These are phyloP conservation scores for Rhagonycha lutea DNA, from an alignment of 2,888 invertebrate genomes.

Conservation along the genomic window DNA sequence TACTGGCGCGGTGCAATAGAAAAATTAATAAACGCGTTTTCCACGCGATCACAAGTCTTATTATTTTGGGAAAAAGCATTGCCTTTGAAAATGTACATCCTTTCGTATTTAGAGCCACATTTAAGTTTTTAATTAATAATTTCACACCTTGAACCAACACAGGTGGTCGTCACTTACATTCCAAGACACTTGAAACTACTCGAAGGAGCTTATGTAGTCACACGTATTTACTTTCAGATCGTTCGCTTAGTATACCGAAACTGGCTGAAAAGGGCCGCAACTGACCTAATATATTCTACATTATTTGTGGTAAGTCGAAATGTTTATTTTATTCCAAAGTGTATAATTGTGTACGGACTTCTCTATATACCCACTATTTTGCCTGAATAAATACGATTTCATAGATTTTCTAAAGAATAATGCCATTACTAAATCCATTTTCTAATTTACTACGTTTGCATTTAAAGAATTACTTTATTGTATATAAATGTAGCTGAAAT, in stretches of 20 bases:
- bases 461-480: conserved; percentile 7
- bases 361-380: conserved; percentile 12
- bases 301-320: conserved; percentile 2
- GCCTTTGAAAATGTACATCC: background rate
- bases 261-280: conserved; percentile 30
- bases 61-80: too few relatives aligned
- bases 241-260: conserved; percentile 26
- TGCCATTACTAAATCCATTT: conserved; percentile 19
- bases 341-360: conserved; percentile 25
- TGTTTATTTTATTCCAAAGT: conserved; percentile 26
- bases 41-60: too few relatives aligned
- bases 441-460: conserved; percentile 16
- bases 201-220: conserved; percentile 32
- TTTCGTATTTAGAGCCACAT: background rate
- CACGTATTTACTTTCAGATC: conserved; percentile 33
- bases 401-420: conserved; percentile 19
- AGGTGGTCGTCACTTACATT: conserved; percentile 31
- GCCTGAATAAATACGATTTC: conserved; percentile 28
- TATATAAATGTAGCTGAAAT: conserved; percentile 10
- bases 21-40: too few relatives aligned
- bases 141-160: conserved; percentile 34
- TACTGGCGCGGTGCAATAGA: too few relatives aligned
- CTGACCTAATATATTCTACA: conserved; percentile 14
- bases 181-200: conserved; percentile 27
- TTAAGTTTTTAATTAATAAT: background rate